Evolutionary conservation across 2,113 vertebrate genomes (phyloP).

Genomic region (Lampris megalopsis): DNA sequence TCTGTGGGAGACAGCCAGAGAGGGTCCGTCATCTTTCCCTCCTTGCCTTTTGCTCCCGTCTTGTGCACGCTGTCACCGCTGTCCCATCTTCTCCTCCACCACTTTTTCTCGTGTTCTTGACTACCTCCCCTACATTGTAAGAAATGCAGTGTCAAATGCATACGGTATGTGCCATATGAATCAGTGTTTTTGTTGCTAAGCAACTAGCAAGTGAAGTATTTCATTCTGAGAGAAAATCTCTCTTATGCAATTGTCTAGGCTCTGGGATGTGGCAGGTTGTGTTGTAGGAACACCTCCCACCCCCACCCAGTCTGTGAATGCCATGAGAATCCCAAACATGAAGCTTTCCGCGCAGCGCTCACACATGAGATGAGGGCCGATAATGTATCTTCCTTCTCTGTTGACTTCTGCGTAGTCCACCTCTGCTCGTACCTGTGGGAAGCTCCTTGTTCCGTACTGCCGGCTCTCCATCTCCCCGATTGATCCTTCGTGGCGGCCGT

Average conservation of each 20-base stretch:
- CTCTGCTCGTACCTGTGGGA: not conserved
- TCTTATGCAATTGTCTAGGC: conserved; percentile 72
- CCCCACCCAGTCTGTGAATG: conserved; percentile 58
- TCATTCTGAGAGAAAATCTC: conserved; percentile 74
- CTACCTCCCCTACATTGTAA: conserved; percentile 60
- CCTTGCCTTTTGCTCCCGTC: conserved; percentile 31
- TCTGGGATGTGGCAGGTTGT: conserved; percentile 69
- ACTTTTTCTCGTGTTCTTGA: conserved; percentile 28
- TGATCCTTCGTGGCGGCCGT: conserved; percentile 17
- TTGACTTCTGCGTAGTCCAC: conserved; percentile 29
- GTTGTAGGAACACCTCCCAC: conserved; percentile 59
- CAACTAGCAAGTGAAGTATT: conserved; percentile 79
- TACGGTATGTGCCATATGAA: conserved; percentile 72
- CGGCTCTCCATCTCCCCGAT: conserved; percentile 33
- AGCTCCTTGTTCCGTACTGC: conserved; percentile 10
- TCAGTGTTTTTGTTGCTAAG: conserved; percentile 78
- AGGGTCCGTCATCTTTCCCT: conserved; percentile 38
- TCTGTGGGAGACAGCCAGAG: conserved; percentile 60
- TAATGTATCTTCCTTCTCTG: conserved; percentile 59
- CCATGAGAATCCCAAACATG: conserved; percentile 65
- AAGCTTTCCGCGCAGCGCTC: conserved; percentile 55
- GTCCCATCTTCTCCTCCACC: conserved; percentile 27
- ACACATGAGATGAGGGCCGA: conserved; percentile 55
- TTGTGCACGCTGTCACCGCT: conserved; percentile 28
- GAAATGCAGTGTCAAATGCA: conserved; percentile 73